A percentile compares a stretch with the other conserved stretches of the same genome.
phyloP scores from a whole-genome alignment of 2,888 invertebrate species.

The Peribatodes rhomboidaria region DNA sequence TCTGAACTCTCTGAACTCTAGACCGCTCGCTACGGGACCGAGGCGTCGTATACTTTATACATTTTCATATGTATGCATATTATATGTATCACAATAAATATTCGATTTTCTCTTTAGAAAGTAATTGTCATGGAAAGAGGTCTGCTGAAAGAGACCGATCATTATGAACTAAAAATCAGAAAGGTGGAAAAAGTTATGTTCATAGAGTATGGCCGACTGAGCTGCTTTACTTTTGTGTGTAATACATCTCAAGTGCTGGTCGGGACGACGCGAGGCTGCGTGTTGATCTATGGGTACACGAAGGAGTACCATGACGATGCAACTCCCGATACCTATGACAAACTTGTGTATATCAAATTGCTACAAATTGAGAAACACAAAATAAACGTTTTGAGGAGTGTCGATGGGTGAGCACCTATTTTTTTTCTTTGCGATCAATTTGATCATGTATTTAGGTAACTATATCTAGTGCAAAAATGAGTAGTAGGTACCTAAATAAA shows the following conservation, averaged over 20 bases:
- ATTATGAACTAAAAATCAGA: constrained; percentile 68
- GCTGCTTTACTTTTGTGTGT: constrained; percentile 82
- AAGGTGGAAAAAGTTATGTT: constrained; percentile 55
- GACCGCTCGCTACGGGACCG: too few species aligned
- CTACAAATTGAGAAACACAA: constrained; percentile 73
- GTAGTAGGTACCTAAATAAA: neutral
- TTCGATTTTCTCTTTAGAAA: constrained; percentile 61
- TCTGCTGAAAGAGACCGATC: constrained; percentile 65
- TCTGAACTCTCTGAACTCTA: too few species aligned
- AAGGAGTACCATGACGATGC: constrained; percentile 68
- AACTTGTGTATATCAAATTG: constrained; percentile 78
- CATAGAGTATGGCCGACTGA: constrained; percentile 74
- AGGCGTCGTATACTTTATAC: too few species aligned
- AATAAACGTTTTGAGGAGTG: constrained; percentile 80
- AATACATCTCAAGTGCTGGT: constrained; percentile 82
- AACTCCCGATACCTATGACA: constrained; percentile 64
- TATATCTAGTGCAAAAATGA: neutral
- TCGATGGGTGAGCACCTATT: constrained; percentile 78
- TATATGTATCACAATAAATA: neutral
- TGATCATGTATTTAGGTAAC: too few species aligned
- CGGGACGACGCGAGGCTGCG: constrained; percentile 78
- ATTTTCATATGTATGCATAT: too few species aligned
- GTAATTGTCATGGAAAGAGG: constrained; percentile 70
- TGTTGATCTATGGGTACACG: constrained; percentile 82
- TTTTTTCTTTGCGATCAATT: neutral